Base-by-base conservation (phyloP, 1,140 invertebrate species). In the Anastrepha obliqua region DNA sequence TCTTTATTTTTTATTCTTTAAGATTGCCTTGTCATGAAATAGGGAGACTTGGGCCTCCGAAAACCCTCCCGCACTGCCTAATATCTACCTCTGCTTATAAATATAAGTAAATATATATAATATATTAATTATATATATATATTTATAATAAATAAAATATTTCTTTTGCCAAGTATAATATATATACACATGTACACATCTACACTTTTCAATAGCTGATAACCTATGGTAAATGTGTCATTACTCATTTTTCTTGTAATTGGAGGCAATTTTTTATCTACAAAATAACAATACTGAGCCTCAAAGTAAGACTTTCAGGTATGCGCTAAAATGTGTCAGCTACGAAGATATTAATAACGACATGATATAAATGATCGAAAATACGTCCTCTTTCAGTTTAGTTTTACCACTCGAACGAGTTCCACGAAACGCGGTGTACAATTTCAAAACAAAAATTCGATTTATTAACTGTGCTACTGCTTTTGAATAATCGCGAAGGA, bases 181-280 rank as follows among this genome's bases (percentile, higher is more conserved):
- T 2, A 2, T 55, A 8, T 55, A 8, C 2, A 6, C 51, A 1
- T 55, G 51, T 11, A 55, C 6, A 55, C 51, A 55, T 55, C 11
- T 55, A 11, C 51, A 55, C 51, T 55, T 55, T 74, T 74, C 67
- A 74, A 42, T 74, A 44, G 7, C 42, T 74, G 67, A 74, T 74
- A 74, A 74, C 42, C 15, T 13, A 29, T 29, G 29, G 29, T 29
- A 1, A 74, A 47, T 42, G 42, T 47, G 67, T n/a, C 67, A 74
- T 74, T 74, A 74, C 67, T 74, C 67, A 74, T 74, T 15, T 4
- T n/a, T 42, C 4, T 74, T 47, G 67, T 70, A 9, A 29, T 3
- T 67, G 64, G 64, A 39, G 42, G 65, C 29, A 70, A 70, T 70
- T 62, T 74, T 74, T 74, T 74, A 74, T 74, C 67, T 74, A 74